These are phyloP conservation scores for Phenganax marumi DNA, from an alignment of 92 coral and sea anemone genomes.

Conservation along the genomic window DNA sequence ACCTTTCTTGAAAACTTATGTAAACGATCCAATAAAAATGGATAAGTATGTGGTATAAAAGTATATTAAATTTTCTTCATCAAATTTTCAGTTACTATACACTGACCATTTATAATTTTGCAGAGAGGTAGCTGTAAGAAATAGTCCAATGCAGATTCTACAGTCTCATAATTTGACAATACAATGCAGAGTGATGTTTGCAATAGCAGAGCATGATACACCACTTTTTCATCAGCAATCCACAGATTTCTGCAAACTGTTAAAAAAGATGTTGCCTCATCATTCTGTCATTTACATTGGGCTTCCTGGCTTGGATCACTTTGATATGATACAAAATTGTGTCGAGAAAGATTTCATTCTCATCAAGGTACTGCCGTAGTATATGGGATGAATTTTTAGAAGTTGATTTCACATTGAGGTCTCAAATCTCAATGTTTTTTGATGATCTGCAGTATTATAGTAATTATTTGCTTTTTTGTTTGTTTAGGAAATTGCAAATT, in stretches of 20 bases:
- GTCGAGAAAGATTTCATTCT: constrained; percentile 37
- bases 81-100: background rate
- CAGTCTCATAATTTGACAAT: constrained; percentile 52
- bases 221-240: constrained; percentile 65
- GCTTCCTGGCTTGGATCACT: constrained; percentile 63
- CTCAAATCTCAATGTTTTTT: background rate
- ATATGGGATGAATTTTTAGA: background rate
- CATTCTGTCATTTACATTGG: constrained; percentile 24
- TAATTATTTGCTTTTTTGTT: background rate
- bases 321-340: constrained; percentile 56
- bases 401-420: background rate
- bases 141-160: constrained; percentile 62
- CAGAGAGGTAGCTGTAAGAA: constrained; percentile 63
- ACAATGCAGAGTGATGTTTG: constrained; percentile 60
- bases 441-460: background rate
- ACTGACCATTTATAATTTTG: background rate
- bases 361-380: background rate
- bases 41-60: constrained; percentile 40
- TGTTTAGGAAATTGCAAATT: background rate
- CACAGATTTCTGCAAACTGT: constrained; percentile 44
- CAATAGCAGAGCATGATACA: constrained; percentile 64
- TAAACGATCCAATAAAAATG: constrained; percentile 65
- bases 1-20: constrained; percentile 57
- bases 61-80: background rate
- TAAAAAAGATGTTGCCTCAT: constrained; percentile 44